phyloP scores from a whole-genome alignment of 2,888 invertebrate genomes.

The Tenodera sinensis region DNA sequence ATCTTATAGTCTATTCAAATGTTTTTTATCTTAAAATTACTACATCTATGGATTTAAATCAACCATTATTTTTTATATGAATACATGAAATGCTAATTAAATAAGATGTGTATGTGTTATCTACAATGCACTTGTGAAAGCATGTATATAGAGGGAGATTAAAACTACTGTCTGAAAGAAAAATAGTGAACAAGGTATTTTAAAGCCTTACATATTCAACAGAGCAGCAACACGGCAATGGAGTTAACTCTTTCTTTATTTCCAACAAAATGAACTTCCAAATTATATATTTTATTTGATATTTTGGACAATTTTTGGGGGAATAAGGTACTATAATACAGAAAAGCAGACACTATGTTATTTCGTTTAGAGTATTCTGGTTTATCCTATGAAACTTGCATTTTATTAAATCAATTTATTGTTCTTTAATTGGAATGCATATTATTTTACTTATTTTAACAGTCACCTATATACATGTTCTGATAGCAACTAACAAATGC shows the following conservation, averaged over 20 bases:
- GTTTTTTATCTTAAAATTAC: not conserved
- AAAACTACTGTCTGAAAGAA: not conserved
- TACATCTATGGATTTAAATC: not conserved
- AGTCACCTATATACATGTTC: too few species aligned
- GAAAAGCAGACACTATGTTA: too few species aligned
- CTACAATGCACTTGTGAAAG: not conserved
- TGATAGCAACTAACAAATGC: too few species aligned
- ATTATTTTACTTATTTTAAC: too few species aligned
- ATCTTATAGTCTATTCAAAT: not conserved
- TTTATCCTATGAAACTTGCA: too few species aligned
- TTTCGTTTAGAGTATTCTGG: too few species aligned
- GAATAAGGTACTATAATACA: too few species aligned
- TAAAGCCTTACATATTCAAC: not conserved
- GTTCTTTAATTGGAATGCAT: too few species aligned
- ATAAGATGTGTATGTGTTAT: not conserved
- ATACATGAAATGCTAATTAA: not conserved
- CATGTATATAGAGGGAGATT: not conserved
- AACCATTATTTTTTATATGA: not conserved
- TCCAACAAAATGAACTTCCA: not conserved
- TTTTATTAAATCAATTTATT: too few species aligned
- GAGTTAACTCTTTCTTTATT: not conserved
- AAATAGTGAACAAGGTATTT: conserved; percentile 7
- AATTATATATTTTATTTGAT: not conserved
- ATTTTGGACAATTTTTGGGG: too few species aligned
- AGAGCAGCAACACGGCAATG: not conserved